Conservation (phyloP, 2,888 invertebrate species). For the Synergus umbraculus region DNA sequence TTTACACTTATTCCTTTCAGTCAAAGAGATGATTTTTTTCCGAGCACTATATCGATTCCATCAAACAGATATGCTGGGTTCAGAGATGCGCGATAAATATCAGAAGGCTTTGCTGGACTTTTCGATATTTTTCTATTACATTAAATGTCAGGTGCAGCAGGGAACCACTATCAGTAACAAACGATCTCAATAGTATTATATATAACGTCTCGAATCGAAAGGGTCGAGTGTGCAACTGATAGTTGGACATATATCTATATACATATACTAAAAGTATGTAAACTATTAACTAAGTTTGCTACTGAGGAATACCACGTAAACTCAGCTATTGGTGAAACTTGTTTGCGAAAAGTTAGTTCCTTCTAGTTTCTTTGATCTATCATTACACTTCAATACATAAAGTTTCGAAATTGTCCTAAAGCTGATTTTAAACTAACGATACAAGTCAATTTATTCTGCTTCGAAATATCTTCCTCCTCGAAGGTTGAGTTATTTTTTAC, state of each 20-base stretch:
- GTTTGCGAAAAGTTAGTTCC: not conserved
- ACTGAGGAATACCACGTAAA: not conserved
- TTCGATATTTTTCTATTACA: slow-evolving; percentile 13
- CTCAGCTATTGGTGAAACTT: not conserved
- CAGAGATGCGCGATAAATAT: slow-evolving; percentile 20
- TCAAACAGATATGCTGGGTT: slow-evolving; percentile 11
- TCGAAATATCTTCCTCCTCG: not conserved
- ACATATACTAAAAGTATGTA: not conserved
- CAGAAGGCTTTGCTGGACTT: not conserved
- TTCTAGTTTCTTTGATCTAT: not conserved
- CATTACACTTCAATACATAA: not conserved
- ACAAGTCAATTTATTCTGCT: not conserved
- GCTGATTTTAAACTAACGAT: not conserved
- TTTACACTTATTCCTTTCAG: not conserved
- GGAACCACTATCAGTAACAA: not conserved
- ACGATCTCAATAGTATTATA: not conserved
- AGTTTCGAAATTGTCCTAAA: slow-evolving; percentile 2
- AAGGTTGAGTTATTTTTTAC: not conserved
- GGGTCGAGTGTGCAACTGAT: not conserved
- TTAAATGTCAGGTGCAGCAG: not conserved
- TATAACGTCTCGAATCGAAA: not conserved
- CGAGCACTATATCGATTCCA: slow-evolving; percentile 10
- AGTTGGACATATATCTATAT: not conserved
- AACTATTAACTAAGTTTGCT: not conserved
- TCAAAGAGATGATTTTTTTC: slow-evolving; percentile 1